Evolutionary conservation across 2,888 invertebrate genomes (phyloP), one percentile per base, ranked within the genome.

Genomic region (Eretmocerus hayati): DNA sequence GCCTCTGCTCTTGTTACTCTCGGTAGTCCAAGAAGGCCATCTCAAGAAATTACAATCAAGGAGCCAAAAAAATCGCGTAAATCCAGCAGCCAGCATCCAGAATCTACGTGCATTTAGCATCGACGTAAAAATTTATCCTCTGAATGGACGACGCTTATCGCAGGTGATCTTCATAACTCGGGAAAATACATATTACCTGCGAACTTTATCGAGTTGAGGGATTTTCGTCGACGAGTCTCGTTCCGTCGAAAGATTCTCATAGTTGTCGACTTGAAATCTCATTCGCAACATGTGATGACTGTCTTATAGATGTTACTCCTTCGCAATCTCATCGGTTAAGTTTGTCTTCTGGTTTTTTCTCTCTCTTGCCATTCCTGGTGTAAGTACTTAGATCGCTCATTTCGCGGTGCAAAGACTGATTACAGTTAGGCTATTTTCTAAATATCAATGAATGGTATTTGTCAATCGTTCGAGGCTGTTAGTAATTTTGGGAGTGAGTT

Each of bases 1-100:
- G 92, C 88, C 55, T 91, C 90, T 62, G 90, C 91, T 59, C 80
- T 92, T 60, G 91, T 92, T 59, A 90, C 91, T 54, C 77, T 91
- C 49, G 91, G 91, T 23, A 89, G 88, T 73, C 84, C 85, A 35
- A 76, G 85, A 58, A 82, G 84, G 66, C 78, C 83, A 59, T 85
- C 85, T 62, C 77, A 83, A 61, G 85, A 85, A 64, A 68, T 74
- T 54, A 79, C 77, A 58, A 76, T 77, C 47, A 81, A 80, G 62
- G 74, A 75, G 48, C 78, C 78, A 56, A 75, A 75, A 59, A 72
- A 74, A 49, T 71, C 77, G 42, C 72, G 81, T 51, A 82, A 81
- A 65, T 76, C 79, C 41, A 80, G 83, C 67, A 84, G 83, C 73
- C 85, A 85, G 67, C 84, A 85, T 74, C 84, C 85, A 19, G 81